Percentiles rank a stretch among this genome's conserved stretches.
phyloP scores from a whole-genome alignment of 2,888 invertebrate genomes.

The Thereva nobilitata region DNA sequence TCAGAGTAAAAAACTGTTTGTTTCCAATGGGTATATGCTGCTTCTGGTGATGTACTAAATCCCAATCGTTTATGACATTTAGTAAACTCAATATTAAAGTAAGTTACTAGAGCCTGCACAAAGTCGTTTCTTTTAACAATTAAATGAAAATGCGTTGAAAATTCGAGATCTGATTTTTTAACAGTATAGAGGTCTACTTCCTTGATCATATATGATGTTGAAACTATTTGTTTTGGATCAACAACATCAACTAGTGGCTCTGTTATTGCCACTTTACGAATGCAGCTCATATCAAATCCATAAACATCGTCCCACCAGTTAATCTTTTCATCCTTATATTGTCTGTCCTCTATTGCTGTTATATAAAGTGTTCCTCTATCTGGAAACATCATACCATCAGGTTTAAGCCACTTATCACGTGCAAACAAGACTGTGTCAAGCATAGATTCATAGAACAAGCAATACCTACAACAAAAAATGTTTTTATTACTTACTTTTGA shows the following conservation, averaged over 20 bases:
- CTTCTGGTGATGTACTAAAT: slow-evolving; percentile 97
- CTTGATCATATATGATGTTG: slow-evolving; percentile 91
- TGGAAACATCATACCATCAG: slow-evolving; percentile 92
- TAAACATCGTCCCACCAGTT: slow-evolving; percentile 99
- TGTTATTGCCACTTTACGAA: slow-evolving; percentile 95
- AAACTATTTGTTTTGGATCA: slow-evolving; percentile 97
- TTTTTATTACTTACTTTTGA: neutral
- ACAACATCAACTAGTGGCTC: slow-evolving; percentile 99
- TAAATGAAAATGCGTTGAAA: slow-evolving; percentile 83
- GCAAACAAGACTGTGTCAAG: slow-evolving; percentile 98
- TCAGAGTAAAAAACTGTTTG: slow-evolving; percentile 94
- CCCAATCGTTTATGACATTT: slow-evolving; percentile 98
- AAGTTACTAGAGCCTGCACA: slow-evolving; percentile 96
- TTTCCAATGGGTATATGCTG: slow-evolving; percentile 99
- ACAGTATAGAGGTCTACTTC: slow-evolving; percentile 98
- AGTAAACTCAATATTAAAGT: slow-evolving; percentile 99
- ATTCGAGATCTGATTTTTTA: slow-evolving; percentile 91
- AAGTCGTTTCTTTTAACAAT: slow-evolving; percentile 90
- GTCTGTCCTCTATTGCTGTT: slow-evolving; percentile 92
- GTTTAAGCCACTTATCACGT: slow-evolving; percentile 94
- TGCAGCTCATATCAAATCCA: slow-evolving; percentile 99
- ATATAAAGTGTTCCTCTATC: slow-evolving; percentile 92
- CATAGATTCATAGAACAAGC: slow-evolving; percentile 99
- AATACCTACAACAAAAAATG: slow-evolving; percentile 61
- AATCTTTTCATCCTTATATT: slow-evolving; percentile 99